These are phyloP conservation scores for Trachops cirrhosus DNA, from an alignment of 2,797 vertebrate genomes.

Conservation along the genomic window DNA sequence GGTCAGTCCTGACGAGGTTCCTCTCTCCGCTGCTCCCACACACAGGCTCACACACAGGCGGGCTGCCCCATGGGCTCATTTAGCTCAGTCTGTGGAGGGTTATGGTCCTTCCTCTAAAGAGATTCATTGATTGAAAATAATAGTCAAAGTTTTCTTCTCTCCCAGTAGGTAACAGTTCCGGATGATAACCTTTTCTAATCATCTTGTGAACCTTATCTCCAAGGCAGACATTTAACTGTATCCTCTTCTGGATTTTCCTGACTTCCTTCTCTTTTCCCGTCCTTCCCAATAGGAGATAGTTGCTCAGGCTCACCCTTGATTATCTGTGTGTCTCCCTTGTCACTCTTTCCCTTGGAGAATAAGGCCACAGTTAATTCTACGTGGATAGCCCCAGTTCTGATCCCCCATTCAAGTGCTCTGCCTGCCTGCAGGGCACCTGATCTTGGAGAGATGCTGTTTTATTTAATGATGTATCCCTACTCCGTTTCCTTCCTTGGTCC, in stretches of 20 bases:
- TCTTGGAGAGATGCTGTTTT: not conserved
- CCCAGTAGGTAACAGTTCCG: not conserved
- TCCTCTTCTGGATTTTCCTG: not conserved
- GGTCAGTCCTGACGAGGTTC: not conserved
- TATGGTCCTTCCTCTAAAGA: not conserved
- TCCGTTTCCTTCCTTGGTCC: not conserved
- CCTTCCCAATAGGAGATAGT: not conserved
- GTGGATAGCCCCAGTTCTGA: no score
- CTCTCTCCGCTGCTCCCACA: not conserved
- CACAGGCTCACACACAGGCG: not conserved
- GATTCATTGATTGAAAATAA: not conserved
- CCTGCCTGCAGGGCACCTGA: not conserved
- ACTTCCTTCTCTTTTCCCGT: not conserved
- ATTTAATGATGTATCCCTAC: not conserved
- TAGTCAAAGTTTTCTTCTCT: not conserved
- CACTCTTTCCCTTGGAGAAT: not conserved
- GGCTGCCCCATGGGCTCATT: constrained; percentile 17
- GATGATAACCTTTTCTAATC: not conserved
- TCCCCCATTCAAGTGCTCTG: not conserved
- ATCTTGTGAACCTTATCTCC: not conserved
- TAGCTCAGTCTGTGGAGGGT: not conserved
- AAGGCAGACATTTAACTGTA: not conserved
- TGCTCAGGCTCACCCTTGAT: not conserved
- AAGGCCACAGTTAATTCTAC: not conserved
- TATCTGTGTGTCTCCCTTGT: not conserved